Evolutionary conservation across 2,888 invertebrate genomes (phyloP), one percentile per base, ranked within the genome.

Genomic region (Calameuta filiformis): DNA sequence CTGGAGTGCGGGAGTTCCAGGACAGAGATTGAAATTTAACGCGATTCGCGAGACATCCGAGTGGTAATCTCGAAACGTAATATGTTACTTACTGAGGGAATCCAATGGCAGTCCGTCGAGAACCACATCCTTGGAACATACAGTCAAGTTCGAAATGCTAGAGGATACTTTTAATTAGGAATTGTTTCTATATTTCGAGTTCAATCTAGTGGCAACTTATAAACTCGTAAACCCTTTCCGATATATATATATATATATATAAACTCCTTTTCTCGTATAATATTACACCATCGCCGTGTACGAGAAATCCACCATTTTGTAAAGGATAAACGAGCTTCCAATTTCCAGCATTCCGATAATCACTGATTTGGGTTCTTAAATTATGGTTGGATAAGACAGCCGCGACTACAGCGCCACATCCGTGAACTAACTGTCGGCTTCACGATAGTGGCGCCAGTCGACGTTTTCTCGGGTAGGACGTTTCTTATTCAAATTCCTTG

Each of bases 21-120:
- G 79, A 77, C 81, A 87, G 85, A 87, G 81, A 88, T 88, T 87
- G 87, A 87, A 87, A 85, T 87, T 85, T 87, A 87, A 87, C 86
- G 79, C 79, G 83, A 77, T 78, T 73, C 85, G 80, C 79, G 79
- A 68, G 81, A 83, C 80, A 83, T 81, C 83, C 86, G 85, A 86
- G 85, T 86, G 87, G 87, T 85, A 87, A 87, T 87, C 85, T 85
- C 83, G 78, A 80, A 83, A 84, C 83, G 80, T 82, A 82, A 81
- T 81, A 78, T 76, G 79, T 79, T 80, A 80, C 83, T 77, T 79
- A 79, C 75, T 77, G 2, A 23, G 23, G 56, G 23, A 56, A 56
- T 56, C 23, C 23, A 56, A 56, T 23, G 23, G 56, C 23, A 56
- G 23, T 56, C 56, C 56, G 56, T 56, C 23, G 71, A 31, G 71